Base-by-base conservation (phyloP, 2,113 vertebrate genomes). In the Phyllostomus discolor region DNA sequence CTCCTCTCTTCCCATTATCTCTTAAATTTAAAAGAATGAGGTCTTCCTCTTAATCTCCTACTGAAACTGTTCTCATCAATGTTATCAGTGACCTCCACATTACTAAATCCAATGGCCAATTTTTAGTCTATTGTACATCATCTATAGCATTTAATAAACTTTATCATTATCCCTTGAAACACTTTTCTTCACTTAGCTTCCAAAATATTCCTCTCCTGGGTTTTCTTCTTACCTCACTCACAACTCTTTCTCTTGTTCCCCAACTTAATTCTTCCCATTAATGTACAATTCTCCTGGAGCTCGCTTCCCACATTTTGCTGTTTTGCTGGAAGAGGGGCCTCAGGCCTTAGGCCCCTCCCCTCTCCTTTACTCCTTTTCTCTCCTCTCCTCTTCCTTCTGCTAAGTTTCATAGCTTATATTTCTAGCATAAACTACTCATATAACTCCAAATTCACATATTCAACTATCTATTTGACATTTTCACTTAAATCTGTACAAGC, bases 311-410 rank as follows among this genome's bases (percentile, higher is more conserved):
- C 10, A 31, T 64, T 31, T 62, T 64, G 59, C 59, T 64, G 26
- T 31, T 64, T 64, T 64, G 26, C 11, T 14, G 59, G 59, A 64
- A 59, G 26, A 24, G 24, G 26, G 20, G n/a, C 19, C 46, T 76
- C 46, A 70, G 80, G 20, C 24, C 20, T 69, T 38, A 50, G 69
- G 22, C 22, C 31, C 22, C 17, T 43, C 28, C 3, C 52, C 52
- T 48, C 2, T 1, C 19, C 19, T 66, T 7, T 1, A 9, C 10
- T 33, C n/a, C 24, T 59, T 59, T 26, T 24, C 5, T 1, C 4
- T 33, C 35, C 59, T 24, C 11, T 76, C 8, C 38, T 73, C 46
- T 57, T 41, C 52, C 69, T 33, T 78, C 24, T 35, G 66, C 38
- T 38, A 46, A 67, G 19, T 48, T 31, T 48, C n/a, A 9, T 82